Conservation (phyloP, 2,797 vertebrate genomes). For the Neopelma chrysocephalum region DNA sequence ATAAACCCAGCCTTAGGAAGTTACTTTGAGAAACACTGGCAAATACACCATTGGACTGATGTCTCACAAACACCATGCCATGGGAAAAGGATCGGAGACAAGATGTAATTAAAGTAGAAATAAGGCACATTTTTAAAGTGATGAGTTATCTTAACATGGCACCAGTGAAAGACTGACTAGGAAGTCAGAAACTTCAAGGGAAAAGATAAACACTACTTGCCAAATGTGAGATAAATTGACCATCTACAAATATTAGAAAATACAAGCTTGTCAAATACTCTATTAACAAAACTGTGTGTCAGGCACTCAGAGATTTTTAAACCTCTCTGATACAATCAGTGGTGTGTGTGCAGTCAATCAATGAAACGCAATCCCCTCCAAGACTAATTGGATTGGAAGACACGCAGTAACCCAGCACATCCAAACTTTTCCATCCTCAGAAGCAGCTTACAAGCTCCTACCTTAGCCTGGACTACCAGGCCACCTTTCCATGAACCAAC, state of each 20-base stretch:
- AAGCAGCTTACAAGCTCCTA: neutral
- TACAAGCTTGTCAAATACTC: neutral
- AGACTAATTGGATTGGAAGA: fast-evolving
- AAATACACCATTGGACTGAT: neutral
- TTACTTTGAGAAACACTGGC: neutral
- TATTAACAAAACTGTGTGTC: neutral
- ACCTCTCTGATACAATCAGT: neutral
- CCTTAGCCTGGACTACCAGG: neutral
- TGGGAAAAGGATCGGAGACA: fast-evolving
- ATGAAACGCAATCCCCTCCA: neutral
- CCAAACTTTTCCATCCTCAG: neutral
- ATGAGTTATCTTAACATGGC: neutral
- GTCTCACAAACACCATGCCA: neutral
- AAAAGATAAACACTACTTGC: neutral
- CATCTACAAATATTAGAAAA: neutral
- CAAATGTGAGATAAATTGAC: neutral
- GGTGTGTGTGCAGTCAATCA: neutral
- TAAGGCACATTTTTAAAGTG: neutral
- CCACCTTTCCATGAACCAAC: neutral
- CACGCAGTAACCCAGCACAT: neutral
- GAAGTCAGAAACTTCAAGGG: neutral
- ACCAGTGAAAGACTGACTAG: neutral
- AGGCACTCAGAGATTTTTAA: neutral
- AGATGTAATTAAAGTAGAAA: neutral
- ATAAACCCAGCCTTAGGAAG: neutral